phyloP scores from a whole-genome alignment of 2,797 vertebrate genomes.

The Lithobates pipiens region DNA sequence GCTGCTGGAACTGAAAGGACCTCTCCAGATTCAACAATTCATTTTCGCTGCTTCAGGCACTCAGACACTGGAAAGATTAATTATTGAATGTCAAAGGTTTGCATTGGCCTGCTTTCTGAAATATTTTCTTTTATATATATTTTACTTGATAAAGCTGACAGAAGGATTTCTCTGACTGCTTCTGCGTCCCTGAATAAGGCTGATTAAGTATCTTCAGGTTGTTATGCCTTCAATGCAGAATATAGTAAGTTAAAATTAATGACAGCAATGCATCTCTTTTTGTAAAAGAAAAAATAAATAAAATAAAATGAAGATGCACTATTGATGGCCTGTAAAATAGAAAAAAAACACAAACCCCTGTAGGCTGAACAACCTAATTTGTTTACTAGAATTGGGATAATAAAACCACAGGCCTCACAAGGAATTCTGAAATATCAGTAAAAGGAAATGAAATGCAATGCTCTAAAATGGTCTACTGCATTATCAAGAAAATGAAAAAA shows the following conservation, averaged over 20 bases:
- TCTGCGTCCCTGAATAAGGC: slow-evolving; percentile 11
- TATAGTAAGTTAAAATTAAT: background rate
- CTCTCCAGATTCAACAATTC: slow-evolving; percentile 34
- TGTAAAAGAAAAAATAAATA: background rate
- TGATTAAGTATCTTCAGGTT: slow-evolving; percentile 31
- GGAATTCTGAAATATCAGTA: slow-evolving; percentile 8
- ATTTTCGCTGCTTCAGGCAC: slow-evolving; percentile 17
- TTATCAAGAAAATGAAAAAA: background rate
- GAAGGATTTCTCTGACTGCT: slow-evolving; percentile 9
- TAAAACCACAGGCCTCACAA: slow-evolving; percentile 19
- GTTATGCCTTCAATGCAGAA: slow-evolving; percentile 32
- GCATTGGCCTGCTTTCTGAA: slow-evolving; percentile 45
- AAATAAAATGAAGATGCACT: slow-evolving; percentile 7
- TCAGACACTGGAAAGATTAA: slow-evolving; percentile 53
- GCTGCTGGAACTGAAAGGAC: slow-evolving; percentile 50
- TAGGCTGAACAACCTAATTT: slow-evolving; percentile 24
- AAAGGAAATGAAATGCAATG: background rate
- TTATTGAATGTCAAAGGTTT: slow-evolving; percentile 43
- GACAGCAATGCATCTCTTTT: background rate
- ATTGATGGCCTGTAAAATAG: slow-evolving; percentile 28
- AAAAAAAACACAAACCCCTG: slow-evolving; percentile 23
- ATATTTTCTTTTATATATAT: slow-evolving; percentile 38
- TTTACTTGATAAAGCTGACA: slow-evolving; percentile 19
- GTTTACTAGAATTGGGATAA: slow-evolving; percentile 13
- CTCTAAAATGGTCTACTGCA: background rate